Conservation (phyloP, 1,140 invertebrate species). For the Mesaphorura yosii region DNA sequence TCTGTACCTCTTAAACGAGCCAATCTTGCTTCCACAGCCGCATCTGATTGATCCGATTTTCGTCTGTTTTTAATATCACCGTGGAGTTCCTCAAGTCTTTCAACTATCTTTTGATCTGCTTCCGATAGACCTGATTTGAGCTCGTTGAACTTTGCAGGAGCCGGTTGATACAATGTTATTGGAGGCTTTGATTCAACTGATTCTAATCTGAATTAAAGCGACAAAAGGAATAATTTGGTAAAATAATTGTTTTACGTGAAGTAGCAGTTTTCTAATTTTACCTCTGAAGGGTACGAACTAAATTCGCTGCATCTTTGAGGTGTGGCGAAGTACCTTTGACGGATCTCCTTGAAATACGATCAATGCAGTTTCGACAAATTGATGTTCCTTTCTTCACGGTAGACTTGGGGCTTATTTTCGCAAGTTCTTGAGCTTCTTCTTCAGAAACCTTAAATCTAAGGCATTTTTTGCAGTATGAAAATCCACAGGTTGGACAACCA, state of each 20-base stretch:
- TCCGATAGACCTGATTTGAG: slow-evolving; percentile 36
- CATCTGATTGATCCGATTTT: slow-evolving; percentile 19
- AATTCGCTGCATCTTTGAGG: slow-evolving; percentile 3
- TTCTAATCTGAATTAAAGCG: slow-evolving; percentile 32
- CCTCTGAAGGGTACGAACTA: slow-evolving; percentile 18
- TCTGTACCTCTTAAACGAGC: slow-evolving; percentile 31
- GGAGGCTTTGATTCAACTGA: slow-evolving; percentile 37
- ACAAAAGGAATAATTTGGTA: background rate
- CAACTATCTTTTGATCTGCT: slow-evolving; percentile 43
- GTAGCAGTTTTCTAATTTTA: background rate
- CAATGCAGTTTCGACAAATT: slow-evolving; percentile 11
- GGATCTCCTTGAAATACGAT: background rate
- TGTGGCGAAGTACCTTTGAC: background rate
- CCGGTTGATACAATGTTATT: slow-evolving; percentile 41
- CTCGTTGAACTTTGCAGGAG: slow-evolving; percentile 32
- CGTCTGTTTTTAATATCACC: background rate
- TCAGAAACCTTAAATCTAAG: slow-evolving; percentile 15
- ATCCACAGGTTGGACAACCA: slow-evolving; percentile 26
- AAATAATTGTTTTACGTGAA: background rate
- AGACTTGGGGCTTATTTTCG: no score
- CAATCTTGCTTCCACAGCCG: slow-evolving; percentile 30
- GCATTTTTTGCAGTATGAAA: slow-evolving; percentile 27
- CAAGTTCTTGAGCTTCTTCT: background rate
- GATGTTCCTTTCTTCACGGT: slow-evolving; percentile 8
- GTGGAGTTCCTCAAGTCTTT: slow-evolving; percentile 49